Evolutionary conservation across 2,113 vertebrate genomes (phyloP).

Genomic region (Barbus barbus): DNA sequence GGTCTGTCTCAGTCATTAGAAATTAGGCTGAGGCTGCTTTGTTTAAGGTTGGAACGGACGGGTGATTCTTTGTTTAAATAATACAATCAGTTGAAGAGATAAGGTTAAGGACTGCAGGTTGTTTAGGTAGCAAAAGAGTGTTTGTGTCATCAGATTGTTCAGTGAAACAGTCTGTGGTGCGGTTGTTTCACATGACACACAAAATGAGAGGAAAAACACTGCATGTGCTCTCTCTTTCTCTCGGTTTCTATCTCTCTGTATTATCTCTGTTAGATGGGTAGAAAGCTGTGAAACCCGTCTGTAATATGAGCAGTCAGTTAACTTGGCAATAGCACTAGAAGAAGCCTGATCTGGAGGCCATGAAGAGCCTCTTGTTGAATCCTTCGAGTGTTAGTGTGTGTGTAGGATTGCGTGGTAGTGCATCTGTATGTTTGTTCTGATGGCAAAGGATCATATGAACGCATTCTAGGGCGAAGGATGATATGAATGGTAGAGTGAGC

Average conservation of each 20-base stretch:
- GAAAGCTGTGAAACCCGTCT: slow-evolving; percentile 77
- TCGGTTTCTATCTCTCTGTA: slow-evolving; percentile 53
- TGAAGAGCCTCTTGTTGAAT: slow-evolving; percentile 23
- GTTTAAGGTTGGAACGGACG: not conserved
- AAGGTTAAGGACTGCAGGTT: slow-evolving; percentile 16
- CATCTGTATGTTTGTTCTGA: slow-evolving; percentile 26
- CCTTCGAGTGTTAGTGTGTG: slow-evolving; percentile 42
- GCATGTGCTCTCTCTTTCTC: slow-evolving; percentile 45
- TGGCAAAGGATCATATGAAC: slow-evolving; percentile 17
- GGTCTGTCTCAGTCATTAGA: slow-evolving; percentile 33
- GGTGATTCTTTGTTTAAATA: slow-evolving; percentile 26
- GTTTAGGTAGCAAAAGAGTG: slow-evolving; percentile 16
- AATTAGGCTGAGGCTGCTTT: slow-evolving; percentile 38
- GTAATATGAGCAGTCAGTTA: slow-evolving; percentile 75
- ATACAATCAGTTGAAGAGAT: slow-evolving; percentile 31
- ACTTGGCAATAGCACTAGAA: slow-evolving; percentile 64
- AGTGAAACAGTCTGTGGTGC: slow-evolving; percentile 35
- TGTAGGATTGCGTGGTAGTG: slow-evolving; percentile 14
- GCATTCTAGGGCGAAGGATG: slow-evolving; percentile 38
- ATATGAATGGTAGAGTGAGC: slow-evolving; percentile 28
- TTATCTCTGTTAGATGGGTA: slow-evolving; percentile 54
- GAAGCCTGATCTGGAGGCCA: slow-evolving; percentile 27
- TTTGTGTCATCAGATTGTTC: slow-evolving; percentile 33
- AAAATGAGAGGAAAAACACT: slow-evolving; percentile 41
- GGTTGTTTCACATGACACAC: slow-evolving; percentile 37